Percentiles rank a stretch among this genome's conserved stretches.
Evolutionary conservation across 2,888 invertebrate genomes (phyloP).

Genomic region (Luperina testacea): DNA sequence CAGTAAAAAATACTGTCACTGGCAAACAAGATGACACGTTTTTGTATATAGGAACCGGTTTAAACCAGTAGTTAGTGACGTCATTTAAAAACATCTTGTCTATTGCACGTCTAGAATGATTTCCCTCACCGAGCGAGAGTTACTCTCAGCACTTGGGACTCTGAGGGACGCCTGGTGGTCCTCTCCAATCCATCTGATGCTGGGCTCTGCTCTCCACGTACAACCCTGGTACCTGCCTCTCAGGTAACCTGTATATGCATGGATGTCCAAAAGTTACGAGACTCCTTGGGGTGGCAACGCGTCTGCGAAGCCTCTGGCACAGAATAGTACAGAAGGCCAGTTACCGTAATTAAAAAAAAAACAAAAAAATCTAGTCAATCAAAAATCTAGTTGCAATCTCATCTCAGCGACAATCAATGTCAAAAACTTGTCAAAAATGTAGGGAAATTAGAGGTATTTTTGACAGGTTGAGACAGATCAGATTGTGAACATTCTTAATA

Average conservation of each 20-base stretch:
- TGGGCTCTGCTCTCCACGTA: background rate
- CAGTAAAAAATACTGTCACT: background rate
- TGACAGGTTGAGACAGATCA: no score
- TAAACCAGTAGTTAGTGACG: background rate
- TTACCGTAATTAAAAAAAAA: no score
- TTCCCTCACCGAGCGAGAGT: constrained; percentile 6
- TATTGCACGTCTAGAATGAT: constrained; percentile 14
- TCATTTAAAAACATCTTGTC: constrained; percentile 7
- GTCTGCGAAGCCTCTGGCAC: background rate
- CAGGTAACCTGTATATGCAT: constrained; percentile 28
- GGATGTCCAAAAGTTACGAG: background rate
- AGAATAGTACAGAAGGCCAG: background rate
- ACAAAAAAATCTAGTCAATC: no score
- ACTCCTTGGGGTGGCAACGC: background rate
- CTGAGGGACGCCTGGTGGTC: constrained; percentile 20
- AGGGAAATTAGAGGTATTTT: no score
- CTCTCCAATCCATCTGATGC: constrained; percentile 5
- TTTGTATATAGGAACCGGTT: constrained; percentile 19
- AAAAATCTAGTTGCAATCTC: no score
- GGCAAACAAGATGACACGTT: background rate
- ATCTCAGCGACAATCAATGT: no score
- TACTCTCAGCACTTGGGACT: constrained; percentile 28
- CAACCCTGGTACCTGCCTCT: constrained; percentile 15
- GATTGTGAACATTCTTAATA: no score
- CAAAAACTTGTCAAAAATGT: no score